A percentile compares a stretch with the other conserved stretches of the same genome.
phyloP scores from a whole-genome alignment of 2,113 vertebrate species.

The Struthidea cinerea region DNA sequence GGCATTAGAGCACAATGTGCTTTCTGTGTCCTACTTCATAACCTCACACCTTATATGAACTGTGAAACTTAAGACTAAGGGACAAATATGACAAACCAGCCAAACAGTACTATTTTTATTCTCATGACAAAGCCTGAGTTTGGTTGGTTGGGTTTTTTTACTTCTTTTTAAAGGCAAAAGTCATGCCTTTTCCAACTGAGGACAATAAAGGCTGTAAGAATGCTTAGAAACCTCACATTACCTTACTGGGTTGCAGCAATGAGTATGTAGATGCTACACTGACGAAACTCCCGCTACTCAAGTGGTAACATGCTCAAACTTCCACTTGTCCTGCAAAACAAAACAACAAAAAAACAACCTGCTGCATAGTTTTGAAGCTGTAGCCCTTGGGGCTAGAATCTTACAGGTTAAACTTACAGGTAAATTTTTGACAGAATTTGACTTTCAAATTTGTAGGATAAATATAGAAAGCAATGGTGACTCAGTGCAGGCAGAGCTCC shows the following conservation, averaged over 20 bases:
- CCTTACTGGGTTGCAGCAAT: not conserved
- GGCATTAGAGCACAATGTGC: not conserved
- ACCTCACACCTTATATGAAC: conserved; percentile 29
- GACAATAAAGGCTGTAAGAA: not conserved
- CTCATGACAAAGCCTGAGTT: not conserved
- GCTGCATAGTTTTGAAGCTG: not conserved
- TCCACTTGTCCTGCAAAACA: not conserved
- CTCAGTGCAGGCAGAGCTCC: not conserved
- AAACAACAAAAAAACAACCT: not conserved
- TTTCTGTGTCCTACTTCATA: conserved; percentile 9
- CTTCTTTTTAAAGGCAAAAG: conserved; percentile 33
- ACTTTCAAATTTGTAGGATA: not conserved
- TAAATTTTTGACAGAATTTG: conserved; percentile 2
- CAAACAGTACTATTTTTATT: conserved; percentile 39
- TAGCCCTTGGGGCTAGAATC: not conserved
- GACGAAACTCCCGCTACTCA: not conserved
- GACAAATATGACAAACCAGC: conserved; percentile 28
- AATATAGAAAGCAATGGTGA: not conserved
- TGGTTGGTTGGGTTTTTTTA: not conserved
- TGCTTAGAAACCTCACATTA: not conserved
- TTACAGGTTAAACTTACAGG: not conserved
- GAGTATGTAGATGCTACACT: not conserved
- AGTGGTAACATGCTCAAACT: not conserved
- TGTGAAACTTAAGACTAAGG: conserved; percentile 36
- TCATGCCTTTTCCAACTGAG: not conserved